Evolutionary conservation across 2,888 invertebrate genomes (phyloP), one percentile per base, ranked within the genome.

Genomic region (Lepidonotus clava): DNA sequence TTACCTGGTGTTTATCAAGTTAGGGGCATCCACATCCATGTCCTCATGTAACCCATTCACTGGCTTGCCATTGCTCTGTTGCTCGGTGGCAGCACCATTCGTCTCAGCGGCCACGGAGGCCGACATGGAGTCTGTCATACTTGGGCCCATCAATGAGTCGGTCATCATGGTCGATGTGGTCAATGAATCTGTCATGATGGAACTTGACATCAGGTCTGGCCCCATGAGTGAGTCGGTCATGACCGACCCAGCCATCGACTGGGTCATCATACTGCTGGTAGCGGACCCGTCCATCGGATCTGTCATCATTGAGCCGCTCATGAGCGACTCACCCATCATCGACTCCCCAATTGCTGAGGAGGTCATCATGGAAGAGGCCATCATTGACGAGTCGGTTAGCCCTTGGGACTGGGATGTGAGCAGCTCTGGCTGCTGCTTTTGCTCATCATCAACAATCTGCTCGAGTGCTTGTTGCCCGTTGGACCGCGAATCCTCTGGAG

Each of bases 11-110:
- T 76, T 76, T 36, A 40, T 40, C 76, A 76, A 76, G 40, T 40
- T 76, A 18, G 76, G 76, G n/a, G 36, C 76, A 34, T 76, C 76
- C 24, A 76, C 76, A 76, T 76, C 76, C 76, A 76, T 76, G 28
- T 40, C 36, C 24, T 76, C 76, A 18, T 76, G 76, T n/a, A 76
- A 2, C 5, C 76, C 76, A 38, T 76, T 76, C 38, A 76, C 76
- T 34, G 76, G 76, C 76, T 76, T 76, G 76, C 76, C 76, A 34
- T 61, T 61, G 24, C 40, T 21, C 40, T 76, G 76, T 38, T 51
- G 11, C 51, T 36, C 76, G 21, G 76, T 28, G 34, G 76, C 18
- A 18, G 76, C 76, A 76, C 76, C 76, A 76, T 76, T 76, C 21
- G 76, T 76, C 24, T 76, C 76, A 24, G 76, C 38, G 21, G 28